Base-by-base conservation (phyloP, 2,113 vertebrate genomes). In the Colossoma macropomum region DNA sequence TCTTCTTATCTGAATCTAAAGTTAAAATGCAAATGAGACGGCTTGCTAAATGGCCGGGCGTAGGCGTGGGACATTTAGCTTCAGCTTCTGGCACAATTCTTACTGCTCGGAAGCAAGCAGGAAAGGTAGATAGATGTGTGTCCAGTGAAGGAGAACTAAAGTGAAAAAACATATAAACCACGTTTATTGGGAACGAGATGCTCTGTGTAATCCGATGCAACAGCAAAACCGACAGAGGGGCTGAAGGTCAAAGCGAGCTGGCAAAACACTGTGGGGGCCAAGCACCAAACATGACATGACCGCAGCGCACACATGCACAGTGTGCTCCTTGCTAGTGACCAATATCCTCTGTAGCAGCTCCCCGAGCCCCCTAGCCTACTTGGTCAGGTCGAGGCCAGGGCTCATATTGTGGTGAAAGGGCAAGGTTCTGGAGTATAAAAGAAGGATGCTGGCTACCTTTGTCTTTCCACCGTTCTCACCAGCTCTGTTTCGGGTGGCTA, bases 211-310 rank as follows among this genome's bases (percentile, higher is more conserved):
- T 59, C 68, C 3, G 3, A 77, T n/a, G 38, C 74, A 41, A 27
- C 45, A 38, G 75, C 62, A 70, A 66, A 59, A 74, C 17, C 7
- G 16, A 59, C n/a, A 0, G 45, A 56, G 28, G 32, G 27, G 15
- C 50, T 75, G 34, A 79, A 79, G 85, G 76, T 79, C 50, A 79
- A 60, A 74, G 34, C 5, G 9, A 78, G 59, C 69, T 73, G 68
- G 75, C 50, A 65, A 81, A 77, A 77, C 74, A 77, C 63, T 73
- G 28, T 13, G 4, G 17, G 27, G 59, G 13, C 28, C 8, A 79
- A 52, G 45, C 45, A 12, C 13, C 48, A 50, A 60, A 45, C 71
- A 69, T 12, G 32, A 80, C 70, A 75, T 16, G 63, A 68, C 25
- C 50, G 62, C 41, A 11, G 41, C 41, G 1, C 9, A 5, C 69